A percentile compares a stretch with the other conserved stretches of the same genome.
Conservation (phyloP, 2,113 vertebrate genomes). For the Antechinus stuartii region DNA sequence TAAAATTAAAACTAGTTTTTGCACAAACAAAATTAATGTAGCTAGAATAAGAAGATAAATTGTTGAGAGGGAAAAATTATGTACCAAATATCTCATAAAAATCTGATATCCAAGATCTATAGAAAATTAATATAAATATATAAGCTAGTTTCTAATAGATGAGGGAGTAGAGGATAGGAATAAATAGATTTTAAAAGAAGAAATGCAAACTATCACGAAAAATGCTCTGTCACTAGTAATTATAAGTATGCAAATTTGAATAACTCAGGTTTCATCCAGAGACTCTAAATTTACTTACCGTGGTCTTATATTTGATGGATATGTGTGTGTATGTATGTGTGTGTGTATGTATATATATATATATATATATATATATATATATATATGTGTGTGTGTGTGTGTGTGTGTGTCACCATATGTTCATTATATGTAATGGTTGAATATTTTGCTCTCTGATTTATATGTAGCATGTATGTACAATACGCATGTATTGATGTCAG, state of each 20-base stretch:
- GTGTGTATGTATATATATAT: no score
- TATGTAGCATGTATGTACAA: background rate
- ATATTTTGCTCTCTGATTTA: background rate
- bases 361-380: no score
- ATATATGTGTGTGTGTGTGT: no score
- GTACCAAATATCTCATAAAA: background rate
- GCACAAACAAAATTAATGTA: background rate
- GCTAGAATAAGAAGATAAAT: background rate
- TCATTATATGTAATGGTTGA: background rate
- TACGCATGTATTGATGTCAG: background rate
- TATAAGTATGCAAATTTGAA: background rate
- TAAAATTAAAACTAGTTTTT: background rate
- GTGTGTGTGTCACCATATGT: background rate
- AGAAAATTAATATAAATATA: background rate
- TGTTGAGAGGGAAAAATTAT: background rate
- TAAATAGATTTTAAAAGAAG: background rate
- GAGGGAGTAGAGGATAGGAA: background rate
- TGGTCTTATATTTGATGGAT: background rate
- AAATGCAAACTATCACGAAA: background rate
- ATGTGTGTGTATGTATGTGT: no score
- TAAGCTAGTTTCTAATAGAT: background rate
- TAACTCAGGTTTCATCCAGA: background rate
- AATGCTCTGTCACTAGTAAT: background rate
- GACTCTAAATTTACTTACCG: background rate
- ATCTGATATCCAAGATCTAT: background rate